phyloP scores from a whole-genome alignment of 1,140 invertebrate species.

The Uloborus diversus region DNA sequence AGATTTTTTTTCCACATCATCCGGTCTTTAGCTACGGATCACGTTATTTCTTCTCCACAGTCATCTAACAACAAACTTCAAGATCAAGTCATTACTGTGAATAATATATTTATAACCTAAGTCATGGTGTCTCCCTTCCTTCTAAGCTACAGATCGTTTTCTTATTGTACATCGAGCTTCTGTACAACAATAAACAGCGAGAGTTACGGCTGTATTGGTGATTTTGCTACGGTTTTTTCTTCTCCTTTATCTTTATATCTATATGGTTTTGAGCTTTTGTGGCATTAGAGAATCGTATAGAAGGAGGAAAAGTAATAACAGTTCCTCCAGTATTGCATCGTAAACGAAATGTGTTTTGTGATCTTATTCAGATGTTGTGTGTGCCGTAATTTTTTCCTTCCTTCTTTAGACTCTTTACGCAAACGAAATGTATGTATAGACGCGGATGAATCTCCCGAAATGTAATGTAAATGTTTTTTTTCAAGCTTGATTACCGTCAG shows the following conservation, averaged over 20 bases:
- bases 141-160: constrained; percentile 1
- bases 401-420: neutral
- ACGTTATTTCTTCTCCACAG: constrained; percentile 30
- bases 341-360: constrained; percentile 38
- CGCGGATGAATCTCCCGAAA: neutral
- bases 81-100: constrained; percentile 53
- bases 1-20: neutral
- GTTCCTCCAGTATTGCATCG: constrained; percentile 19
- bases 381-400: constrained; percentile 8
- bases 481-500: constrained; percentile 23
- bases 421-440: neutral
- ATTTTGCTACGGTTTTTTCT: constrained; percentile 11
- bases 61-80: constrained; percentile 49
- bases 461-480: constrained; percentile 26
- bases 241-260: constrained; percentile 1
- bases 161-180: constrained; percentile 23
- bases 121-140: constrained; percentile 1
- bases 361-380: constrained; percentile 22
- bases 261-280: neutral
- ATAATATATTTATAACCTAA: constrained; percentile 49
- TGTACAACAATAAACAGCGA: constrained; percentile 33
- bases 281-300: constrained; percentile 20
- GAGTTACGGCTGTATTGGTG: constrained; percentile 34
- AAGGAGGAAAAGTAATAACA: constrained; percentile 23
- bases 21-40: constrained; percentile 26